Evolutionary conservation across 2,888 invertebrate genomes (phyloP).

Genomic region (Eudemis profundana): DNA sequence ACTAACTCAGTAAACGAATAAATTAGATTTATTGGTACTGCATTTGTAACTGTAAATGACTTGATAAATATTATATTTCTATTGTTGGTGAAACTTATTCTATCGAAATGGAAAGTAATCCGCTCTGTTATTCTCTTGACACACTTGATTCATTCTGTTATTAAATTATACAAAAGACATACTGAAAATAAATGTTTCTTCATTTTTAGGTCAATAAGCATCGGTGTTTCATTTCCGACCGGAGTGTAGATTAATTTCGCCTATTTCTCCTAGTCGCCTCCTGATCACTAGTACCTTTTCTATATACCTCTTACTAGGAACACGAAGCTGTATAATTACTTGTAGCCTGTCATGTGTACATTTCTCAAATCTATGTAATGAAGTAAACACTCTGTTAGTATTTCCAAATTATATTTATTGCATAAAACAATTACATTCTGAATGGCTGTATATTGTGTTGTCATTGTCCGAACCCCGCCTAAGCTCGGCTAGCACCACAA

Average conservation of each 20-base stretch:
- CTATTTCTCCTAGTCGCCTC: slow-evolving; percentile 9
- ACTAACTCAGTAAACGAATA: slow-evolving; percentile 81
- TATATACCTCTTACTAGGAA: slow-evolving; percentile 37
- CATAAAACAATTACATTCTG: slow-evolving; percentile 45
- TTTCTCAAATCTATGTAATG: slow-evolving; percentile 44
- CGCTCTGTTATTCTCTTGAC: slow-evolving; percentile 82
- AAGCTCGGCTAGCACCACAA: neutral
- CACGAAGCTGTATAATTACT: slow-evolving; percentile 38
- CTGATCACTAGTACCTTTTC: slow-evolving; percentile 29
- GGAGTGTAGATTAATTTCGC: slow-evolving; percentile 33
- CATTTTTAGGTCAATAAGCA: slow-evolving; percentile 89
- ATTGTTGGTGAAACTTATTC: slow-evolving; percentile 82
- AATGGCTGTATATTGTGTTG: slow-evolving; percentile 44
- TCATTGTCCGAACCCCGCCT: slow-evolving; percentile 33
- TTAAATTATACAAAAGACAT: slow-evolving; percentile 88
- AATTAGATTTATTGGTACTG: slow-evolving; percentile 83
- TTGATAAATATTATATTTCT: slow-evolving; percentile 83
- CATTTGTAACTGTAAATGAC: slow-evolving; percentile 83
- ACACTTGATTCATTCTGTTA: slow-evolving; percentile 84
- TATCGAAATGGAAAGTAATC: slow-evolving; percentile 79
- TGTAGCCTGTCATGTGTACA: slow-evolving; percentile 42
- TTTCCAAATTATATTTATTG: slow-evolving; percentile 45
- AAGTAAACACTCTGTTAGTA: slow-evolving; percentile 43
- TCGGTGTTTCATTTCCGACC: slow-evolving; percentile 80
- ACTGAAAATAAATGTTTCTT: slow-evolving; percentile 90